These are phyloP conservation scores for Hippocampus kuda DNA, from an alignment of 2,797 vertebrate species.

Conservation along the genomic window DNA sequence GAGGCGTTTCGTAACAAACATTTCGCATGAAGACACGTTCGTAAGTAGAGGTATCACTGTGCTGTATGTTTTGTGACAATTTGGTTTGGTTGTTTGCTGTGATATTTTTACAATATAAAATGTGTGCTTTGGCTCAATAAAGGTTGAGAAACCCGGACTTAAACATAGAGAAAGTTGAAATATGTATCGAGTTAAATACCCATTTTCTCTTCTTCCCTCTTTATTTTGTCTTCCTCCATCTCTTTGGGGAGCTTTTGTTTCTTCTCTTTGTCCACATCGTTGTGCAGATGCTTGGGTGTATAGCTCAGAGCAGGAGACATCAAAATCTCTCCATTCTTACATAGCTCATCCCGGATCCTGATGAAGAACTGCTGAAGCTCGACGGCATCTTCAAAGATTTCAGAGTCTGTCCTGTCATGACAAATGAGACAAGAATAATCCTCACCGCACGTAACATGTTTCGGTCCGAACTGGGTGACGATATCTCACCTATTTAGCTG, in stretches of 20 bases:
- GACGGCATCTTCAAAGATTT: constrained; percentile 96
- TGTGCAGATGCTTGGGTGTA: constrained; percentile 90
- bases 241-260: constrained; percentile 95
- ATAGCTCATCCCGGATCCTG: constrained; percentile 93
- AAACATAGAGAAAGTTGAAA: background rate
- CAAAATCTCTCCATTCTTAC: constrained; percentile 97
- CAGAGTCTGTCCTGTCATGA: constrained; percentile 80
- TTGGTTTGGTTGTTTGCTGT: background rate
- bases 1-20: too few relatives aligned
- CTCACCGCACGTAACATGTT: too few relatives aligned
- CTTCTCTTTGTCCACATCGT: constrained; percentile 95
- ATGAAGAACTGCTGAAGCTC: constrained; percentile 98
- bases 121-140: background rate
- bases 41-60: too few relatives aligned
- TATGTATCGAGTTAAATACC: constrained; percentile 47
- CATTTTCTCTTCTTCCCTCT: constrained; percentile 95
- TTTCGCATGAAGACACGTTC: too few relatives aligned
- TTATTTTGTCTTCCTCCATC: constrained; percentile 93
- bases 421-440: background rate
- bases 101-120: background rate
- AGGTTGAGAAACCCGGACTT: background rate
- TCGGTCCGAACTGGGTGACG: background rate
- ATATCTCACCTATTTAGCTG: constrained; percentile 81
- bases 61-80: background rate
- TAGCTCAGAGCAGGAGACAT: constrained; percentile 94